phyloP scores from a whole-genome alignment of 2,797 vertebrate genomes.

The Mormyrus proboscirostris region DNA sequence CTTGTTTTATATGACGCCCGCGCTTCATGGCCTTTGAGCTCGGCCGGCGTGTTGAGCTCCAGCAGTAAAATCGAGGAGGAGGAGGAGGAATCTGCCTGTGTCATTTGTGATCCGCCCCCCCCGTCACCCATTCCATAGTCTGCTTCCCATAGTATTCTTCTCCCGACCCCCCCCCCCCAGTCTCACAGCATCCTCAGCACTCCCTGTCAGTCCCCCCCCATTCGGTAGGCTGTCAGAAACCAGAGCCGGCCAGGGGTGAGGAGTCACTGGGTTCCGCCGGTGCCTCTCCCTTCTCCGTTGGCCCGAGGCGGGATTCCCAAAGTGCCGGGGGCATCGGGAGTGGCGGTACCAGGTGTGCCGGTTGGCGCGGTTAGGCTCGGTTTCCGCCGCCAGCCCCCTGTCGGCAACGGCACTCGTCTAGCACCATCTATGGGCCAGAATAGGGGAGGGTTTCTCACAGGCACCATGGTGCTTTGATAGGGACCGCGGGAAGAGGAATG shows the following conservation, averaged over 20 bases:
- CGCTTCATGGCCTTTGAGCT: conserved; percentile 23
- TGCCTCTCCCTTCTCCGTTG: background rate
- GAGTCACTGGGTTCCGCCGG: background rate
- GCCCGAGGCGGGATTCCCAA: background rate
- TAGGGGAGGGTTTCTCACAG: conserved; percentile 19
- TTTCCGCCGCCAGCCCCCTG: background rate
- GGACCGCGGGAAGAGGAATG: background rate
- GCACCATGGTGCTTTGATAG: conserved; percentile 20
- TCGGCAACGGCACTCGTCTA: background rate
- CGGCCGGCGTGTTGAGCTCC: conserved; percentile 18
- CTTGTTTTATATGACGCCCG: conserved; percentile 33
- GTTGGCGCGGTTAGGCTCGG: background rate
- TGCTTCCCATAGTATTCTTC: background rate
- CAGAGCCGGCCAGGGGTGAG: background rate
- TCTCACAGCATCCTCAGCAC: background rate
- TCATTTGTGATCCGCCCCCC: background rate
- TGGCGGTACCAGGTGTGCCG: background rate
- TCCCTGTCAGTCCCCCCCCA: background rate
- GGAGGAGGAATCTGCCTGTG: background rate
- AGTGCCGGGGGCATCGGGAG: background rate
- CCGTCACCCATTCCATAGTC: background rate
- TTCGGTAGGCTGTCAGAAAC: background rate
- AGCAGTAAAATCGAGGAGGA: conserved; percentile 17
- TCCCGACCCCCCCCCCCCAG: background rate
- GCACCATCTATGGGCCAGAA: conserved; percentile 19